phyloP scores from a whole-genome alignment of 2,113 vertebrate genomes.

The Labrus mixtus region DNA sequence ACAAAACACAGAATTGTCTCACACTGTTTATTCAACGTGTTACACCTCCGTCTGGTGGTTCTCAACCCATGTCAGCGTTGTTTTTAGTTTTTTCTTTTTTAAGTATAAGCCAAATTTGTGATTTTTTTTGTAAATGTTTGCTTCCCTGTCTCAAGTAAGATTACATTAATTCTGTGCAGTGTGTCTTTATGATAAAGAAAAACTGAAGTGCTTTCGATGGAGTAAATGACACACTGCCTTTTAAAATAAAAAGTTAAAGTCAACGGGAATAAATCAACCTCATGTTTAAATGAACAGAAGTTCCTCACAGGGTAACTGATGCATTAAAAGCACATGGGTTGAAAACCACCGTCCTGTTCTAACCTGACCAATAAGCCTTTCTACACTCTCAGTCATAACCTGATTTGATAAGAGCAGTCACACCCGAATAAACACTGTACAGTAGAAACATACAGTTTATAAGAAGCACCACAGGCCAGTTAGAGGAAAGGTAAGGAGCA shows the following conservation, averaged over 20 bases:
- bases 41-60: slow-evolving; percentile 26
- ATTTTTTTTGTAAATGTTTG: no score
- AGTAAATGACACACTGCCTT: no score
- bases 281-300: no score
- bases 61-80: slow-evolving; percentile 34
- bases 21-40: neutral
- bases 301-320: neutral
- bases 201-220: no score
- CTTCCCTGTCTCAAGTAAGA: no score
- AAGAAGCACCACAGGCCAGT: slow-evolving; percentile 38
- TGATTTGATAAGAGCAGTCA: neutral
- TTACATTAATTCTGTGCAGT: no score
- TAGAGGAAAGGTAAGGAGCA: slow-evolving; percentile 43
- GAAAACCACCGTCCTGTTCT: slow-evolving; percentile 38
- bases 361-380: slow-evolving; percentile 16
- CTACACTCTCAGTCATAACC: slow-evolving; percentile 13
- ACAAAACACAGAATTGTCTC: neutral
- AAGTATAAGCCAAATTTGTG: no score
- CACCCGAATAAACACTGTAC: neutral
- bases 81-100: no score
- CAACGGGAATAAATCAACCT: no score
- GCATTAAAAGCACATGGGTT: slow-evolving; percentile 11
- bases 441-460: slow-evolving; percentile 24
- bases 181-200: no score
- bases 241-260: no score